Base-by-base conservation (phyloP, 2,888 invertebrate species). In the Danaus chrysippus region DNA sequence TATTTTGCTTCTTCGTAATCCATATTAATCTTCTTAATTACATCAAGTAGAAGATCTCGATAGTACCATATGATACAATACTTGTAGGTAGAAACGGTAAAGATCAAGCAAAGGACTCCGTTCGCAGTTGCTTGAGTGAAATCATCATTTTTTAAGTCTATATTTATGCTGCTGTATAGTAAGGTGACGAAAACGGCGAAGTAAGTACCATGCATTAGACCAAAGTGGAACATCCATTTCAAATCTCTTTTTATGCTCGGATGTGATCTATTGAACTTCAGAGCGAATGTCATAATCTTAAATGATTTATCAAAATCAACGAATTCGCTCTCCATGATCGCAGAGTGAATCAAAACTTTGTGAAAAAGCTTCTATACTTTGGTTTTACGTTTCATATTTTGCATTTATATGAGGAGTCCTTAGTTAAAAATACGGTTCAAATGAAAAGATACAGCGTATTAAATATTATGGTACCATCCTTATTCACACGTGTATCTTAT, bases 21-120 rank as follows among this genome's bases (percentile, higher is more conserved):
- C 6, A 56, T 59, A n/a, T 78, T 74, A 3, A 83, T 68, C 3
- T 63, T 56, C 1, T 66, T 61, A 0, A 83, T 76, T 5, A 84
- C 49, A 0, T 64, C 63, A 3, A 57, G 49, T 0, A 82, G 41
- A 5, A 54, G 0, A 0, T 70, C 59, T 52, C 73, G 76, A 58
- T 79, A 70, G 42, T 58, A 63, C 1, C 77, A 8, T 44, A 81
- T 61, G 1, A 78, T 59, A 12, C 62, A 58, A 17, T 71, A 71
- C 43, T 68, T 61, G 10, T 70, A 68, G 8, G 70, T 66, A 6
- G 72, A 57, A 0, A 71, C 66, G 42, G 44, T 15, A 11, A 68
- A 70, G 41, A 71, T 42, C 3, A 73, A 54, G 43, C 68, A 62
- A 17, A 73, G 15, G 9, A 69, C 61, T 13, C 72, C 73, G 52